phyloP scores from a whole-genome alignment of 2,888 invertebrate species.

The Dicranocentrus wangi region DNA sequence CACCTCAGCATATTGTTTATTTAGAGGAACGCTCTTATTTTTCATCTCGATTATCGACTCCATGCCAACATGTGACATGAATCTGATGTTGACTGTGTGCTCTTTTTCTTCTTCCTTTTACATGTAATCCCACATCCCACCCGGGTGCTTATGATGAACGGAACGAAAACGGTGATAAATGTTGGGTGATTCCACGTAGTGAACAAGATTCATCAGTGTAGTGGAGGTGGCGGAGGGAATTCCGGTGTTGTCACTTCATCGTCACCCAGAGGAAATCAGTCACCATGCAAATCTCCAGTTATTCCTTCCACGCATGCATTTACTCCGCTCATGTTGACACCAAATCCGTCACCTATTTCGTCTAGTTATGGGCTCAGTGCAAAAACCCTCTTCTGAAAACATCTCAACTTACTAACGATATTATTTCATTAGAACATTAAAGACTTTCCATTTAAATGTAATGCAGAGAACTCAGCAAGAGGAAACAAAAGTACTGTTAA shows the following conservation, averaged over 20 bases:
- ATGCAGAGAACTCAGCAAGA: not conserved
- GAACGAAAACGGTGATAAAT: not conserved
- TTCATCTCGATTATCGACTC: slow-evolving; percentile 10
- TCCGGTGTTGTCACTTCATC: slow-evolving; percentile 70
- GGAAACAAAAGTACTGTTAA: slow-evolving; percentile 6
- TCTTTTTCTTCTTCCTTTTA: slow-evolving; percentile 20
- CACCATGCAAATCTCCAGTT: slow-evolving; percentile 73
- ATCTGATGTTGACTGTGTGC: slow-evolving; percentile 24
- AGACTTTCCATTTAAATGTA: too few species aligned
- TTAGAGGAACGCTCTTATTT: not conserved
- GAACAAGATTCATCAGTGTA: slow-evolving; percentile 72
- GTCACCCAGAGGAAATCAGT: slow-evolving; percentile 71
- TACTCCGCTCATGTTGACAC: slow-evolving; percentile 73
- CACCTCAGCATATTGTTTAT: slow-evolving; percentile 20
- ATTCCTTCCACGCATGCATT: slow-evolving; percentile 73
- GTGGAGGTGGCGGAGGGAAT: slow-evolving; percentile 54
- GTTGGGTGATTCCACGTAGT: slow-evolving; percentile 57
- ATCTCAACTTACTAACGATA: slow-evolving; percentile 25
- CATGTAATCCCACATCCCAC: slow-evolving; percentile 18
- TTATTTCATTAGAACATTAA: not conserved
- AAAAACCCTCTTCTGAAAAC: slow-evolving; percentile 73
- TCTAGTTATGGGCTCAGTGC: slow-evolving; percentile 72
- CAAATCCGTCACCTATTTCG: slow-evolving; percentile 73
- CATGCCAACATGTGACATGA: slow-evolving; percentile 31
- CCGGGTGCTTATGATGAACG: not conserved